These are phyloP conservation scores for Temnothorax longispinosus DNA, from an alignment of 1,140 invertebrate genomes.

Conservation along the genomic window DNA sequence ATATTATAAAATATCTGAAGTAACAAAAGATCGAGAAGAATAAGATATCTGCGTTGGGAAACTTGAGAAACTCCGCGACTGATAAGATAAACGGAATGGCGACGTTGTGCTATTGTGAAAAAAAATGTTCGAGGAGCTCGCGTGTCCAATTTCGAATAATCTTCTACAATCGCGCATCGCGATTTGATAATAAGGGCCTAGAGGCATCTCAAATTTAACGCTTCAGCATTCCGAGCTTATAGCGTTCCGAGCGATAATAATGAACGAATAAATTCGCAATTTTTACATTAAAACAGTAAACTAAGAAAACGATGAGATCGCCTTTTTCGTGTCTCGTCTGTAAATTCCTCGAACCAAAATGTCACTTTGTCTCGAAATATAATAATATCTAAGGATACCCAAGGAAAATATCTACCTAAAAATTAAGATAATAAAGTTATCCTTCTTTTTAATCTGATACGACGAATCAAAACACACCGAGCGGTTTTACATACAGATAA, in stretches of 20 bases:
- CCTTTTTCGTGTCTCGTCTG: neutral
- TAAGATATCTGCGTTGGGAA: neutral
- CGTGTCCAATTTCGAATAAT: neutral
- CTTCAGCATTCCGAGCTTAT: neutral
- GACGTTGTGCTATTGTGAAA: neutral
- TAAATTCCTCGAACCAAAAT: neutral
- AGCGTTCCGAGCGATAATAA: neutral
- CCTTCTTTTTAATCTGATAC: neutral
- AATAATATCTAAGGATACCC: no score
- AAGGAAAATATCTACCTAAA: neutral
- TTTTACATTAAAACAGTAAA: neutral
- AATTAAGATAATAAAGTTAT: neutral
- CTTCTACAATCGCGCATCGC: neutral
- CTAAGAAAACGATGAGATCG: neutral
- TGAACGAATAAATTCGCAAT: neutral
- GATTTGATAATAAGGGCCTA: neutral
- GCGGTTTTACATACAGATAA: neutral
- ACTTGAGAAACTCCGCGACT: neutral
- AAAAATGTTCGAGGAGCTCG: neutral
- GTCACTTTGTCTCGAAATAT: neutral
- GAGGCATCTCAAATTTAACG: neutral
- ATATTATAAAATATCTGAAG: neutral
- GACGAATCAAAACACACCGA: neutral
- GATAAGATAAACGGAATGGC: slow-evolving; percentile 38
- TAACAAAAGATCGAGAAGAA: neutral